Percentiles rank a stretch among this genome's conserved stretches.
Evolutionary conservation across 2,113 vertebrate genomes (phyloP).

Genomic region (Charina bottae): DNA sequence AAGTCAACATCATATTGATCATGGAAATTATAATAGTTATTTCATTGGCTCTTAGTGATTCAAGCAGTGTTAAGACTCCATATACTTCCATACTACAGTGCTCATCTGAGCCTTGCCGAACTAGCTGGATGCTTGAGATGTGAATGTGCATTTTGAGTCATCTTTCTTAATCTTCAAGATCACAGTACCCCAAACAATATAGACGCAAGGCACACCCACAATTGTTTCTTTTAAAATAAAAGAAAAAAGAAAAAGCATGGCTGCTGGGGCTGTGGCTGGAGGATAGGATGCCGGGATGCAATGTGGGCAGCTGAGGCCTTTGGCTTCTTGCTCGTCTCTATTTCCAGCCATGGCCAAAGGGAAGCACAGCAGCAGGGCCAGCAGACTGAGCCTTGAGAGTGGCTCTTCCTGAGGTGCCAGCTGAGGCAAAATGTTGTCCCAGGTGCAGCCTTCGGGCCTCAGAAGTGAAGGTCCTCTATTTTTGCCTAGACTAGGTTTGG

Average conservation of each 20-base stretch:
- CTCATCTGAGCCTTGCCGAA: background rate
- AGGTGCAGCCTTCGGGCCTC: background rate
- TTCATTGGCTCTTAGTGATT: background rate
- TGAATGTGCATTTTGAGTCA: background rate
- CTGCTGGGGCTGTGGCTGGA: background rate
- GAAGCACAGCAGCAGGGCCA: no score
- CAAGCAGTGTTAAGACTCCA: background rate
- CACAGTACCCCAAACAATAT: background rate
- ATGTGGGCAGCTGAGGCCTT: background rate
- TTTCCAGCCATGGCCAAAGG: background rate
- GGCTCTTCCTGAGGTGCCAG: background rate
- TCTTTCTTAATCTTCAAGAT: background rate
- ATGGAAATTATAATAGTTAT: background rate
- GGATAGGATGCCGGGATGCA: background rate
- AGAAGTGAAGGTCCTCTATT: background rate
- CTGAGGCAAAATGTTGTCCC: background rate
- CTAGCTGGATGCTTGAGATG: background rate
- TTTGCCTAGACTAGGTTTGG: background rate
- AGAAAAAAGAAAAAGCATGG: background rate
- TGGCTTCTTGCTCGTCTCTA: background rate
- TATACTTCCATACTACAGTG: background rate
- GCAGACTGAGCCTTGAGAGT: no score
- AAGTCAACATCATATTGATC: constrained; percentile 38
- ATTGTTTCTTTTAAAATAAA: background rate
- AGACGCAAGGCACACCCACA: background rate